Evolutionary conservation across 1,140 invertebrate genomes (phyloP).

Genomic region (Drosophila tristis): DNA sequence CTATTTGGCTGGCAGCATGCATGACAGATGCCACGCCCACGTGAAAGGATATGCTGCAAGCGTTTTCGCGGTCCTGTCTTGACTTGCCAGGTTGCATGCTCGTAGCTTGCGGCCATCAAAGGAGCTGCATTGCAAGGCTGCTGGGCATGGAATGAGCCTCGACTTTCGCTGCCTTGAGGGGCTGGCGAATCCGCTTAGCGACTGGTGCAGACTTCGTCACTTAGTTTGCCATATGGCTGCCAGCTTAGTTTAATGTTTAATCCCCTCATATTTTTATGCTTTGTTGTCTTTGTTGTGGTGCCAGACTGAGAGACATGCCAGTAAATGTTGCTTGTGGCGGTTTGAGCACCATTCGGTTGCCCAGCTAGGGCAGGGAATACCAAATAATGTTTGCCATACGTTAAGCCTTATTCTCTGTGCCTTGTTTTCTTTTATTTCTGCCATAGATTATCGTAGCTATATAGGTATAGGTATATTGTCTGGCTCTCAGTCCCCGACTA

Average conservation of each 20-base stretch:
- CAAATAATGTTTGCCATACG: no score
- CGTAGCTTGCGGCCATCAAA: constrained; percentile 19
- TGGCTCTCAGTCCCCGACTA: no score
- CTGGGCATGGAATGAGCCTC: neutral
- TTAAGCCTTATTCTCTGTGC: no score
- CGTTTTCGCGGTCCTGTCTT: constrained; percentile 10
- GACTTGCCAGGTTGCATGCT: constrained; percentile 42
- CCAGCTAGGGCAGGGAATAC: no score
- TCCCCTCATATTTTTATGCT: neutral
- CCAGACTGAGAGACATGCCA: no score
- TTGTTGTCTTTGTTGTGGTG: no score
- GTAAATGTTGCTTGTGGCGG: no score
- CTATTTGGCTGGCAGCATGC: constrained; percentile 29
- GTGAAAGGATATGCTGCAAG: constrained; percentile 40
- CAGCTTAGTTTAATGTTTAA: constrained; percentile 71
- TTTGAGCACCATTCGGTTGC: neutral
- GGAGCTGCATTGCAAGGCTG: constrained; percentile 1
- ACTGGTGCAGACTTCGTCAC: constrained; percentile 49
- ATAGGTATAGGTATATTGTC: no score
- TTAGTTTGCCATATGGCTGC: constrained; percentile 69
- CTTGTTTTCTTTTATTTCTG: no score
- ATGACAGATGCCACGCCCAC: constrained; percentile 47
- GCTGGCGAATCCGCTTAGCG: constrained; percentile 47
- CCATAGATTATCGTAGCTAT: no score
- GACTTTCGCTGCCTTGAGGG: constrained; percentile 15